These are phyloP conservation scores for Drosophila tristis DNA, from an alignment of 1,140 invertebrate genomes.

Conservation along the genomic window DNA sequence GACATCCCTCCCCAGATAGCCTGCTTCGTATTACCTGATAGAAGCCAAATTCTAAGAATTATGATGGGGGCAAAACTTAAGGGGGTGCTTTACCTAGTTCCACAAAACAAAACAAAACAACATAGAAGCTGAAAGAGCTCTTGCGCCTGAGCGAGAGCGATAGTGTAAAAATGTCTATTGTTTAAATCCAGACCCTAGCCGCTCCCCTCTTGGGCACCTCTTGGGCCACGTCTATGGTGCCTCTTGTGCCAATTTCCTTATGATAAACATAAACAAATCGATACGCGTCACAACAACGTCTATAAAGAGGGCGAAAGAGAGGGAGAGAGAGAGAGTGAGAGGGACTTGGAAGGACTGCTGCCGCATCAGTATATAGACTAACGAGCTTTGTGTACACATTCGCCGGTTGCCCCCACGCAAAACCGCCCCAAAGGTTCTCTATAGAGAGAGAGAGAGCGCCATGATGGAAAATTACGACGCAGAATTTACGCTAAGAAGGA, in stretches of 20 bases:
- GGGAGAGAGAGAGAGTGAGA: not conserved
- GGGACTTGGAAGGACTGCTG: constrained; percentile 42
- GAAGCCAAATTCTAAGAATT: constrained; percentile 15
- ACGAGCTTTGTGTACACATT: constrained; percentile 57
- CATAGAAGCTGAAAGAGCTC: not conserved
- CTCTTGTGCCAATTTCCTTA: constrained; percentile 66
- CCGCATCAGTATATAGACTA: constrained; percentile 34
- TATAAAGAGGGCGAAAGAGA: constrained; percentile 15
- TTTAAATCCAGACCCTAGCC: constrained; percentile 17
- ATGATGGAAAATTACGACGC: constrained; percentile 74
- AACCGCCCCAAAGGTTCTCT: too few relatives aligned
- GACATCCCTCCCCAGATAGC: not conserved
- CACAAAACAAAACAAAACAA: constrained; percentile 25
- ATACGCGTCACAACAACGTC: constrained; percentile 74
- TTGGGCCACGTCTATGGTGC: constrained; percentile 18
- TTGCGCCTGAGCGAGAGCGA: not conserved
- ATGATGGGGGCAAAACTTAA: constrained; percentile 6
- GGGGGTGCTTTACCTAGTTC: constrained; percentile 9
- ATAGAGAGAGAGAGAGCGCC: constrained; percentile 17
- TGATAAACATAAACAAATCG: constrained; percentile 83
- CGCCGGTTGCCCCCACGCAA: constrained; percentile 39
- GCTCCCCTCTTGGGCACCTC: constrained; percentile 11
- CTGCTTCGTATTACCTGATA: not conserved
- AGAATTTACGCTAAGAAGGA: constrained; percentile 49
- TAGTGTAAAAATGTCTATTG: constrained; percentile 24